Percentiles rank a stretch among this genome's conserved stretches.
phyloP scores from a whole-genome alignment of 2,888 invertebrate species.

The Epinotia bilunana region DNA sequence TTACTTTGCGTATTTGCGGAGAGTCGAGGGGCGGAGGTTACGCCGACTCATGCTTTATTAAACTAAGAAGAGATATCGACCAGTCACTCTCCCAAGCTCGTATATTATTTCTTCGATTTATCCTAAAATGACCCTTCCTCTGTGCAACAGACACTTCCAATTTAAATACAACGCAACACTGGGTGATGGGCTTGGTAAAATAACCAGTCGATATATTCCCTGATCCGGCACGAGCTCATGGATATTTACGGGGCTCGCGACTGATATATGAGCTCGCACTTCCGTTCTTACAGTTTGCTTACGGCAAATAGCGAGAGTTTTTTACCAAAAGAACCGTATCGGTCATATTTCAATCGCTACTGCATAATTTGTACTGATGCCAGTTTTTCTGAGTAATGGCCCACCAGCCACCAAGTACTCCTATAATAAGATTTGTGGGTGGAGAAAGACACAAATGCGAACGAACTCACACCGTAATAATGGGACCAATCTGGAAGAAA shows the following conservation, averaged over 20 bases:
- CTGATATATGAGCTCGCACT: conserved; percentile 74
- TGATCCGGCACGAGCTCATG: conserved; percentile 55
- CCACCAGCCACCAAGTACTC: conserved; percentile 35
- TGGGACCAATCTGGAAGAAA: too few species aligned
- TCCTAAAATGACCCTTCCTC: conserved; percentile 14
- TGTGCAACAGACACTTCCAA: conserved; percentile 8
- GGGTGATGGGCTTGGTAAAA: neutral
- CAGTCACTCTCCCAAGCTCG: conserved; percentile 3
- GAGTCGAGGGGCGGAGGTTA: conserved; percentile 52
- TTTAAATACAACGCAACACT: neutral
- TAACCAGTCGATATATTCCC: conserved; percentile 45
- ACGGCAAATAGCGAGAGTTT: conserved; percentile 54
- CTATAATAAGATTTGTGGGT: conserved; percentile 4
- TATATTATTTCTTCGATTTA: neutral
- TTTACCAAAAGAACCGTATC: conserved; percentile 45
- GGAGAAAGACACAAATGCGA: conserved; percentile 45
- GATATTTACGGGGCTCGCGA: conserved; percentile 71
- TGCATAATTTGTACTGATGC: conserved; percentile 47
- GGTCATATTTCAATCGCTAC: conserved; percentile 45
- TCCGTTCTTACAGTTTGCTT: conserved; percentile 59
- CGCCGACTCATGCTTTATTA: conserved; percentile 72
- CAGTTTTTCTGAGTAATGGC: conserved; percentile 47
- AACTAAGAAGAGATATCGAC: conserved; percentile 57
- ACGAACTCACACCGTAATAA: conserved; percentile 69
- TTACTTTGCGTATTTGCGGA: conserved; percentile 71